Percentiles rank a stretch among this genome's conserved stretches.
These are phyloP conservation scores for Cotesia glomerata DNA, from an alignment of 1,140 invertebrate genomes.

Conservation along the genomic window DNA sequence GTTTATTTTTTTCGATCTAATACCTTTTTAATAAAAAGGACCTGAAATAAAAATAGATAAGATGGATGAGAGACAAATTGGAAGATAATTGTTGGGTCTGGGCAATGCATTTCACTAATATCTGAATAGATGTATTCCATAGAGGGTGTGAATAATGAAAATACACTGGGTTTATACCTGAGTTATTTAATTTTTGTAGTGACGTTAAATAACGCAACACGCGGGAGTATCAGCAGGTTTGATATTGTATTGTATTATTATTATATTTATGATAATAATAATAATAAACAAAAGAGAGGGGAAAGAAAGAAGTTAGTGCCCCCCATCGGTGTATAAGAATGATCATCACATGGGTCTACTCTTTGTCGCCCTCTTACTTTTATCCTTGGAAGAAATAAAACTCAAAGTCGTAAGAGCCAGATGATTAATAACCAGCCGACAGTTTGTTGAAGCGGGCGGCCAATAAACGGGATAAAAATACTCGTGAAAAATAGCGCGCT, in stretches of 20 bases:
- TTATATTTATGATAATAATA: conserved; percentile 1
- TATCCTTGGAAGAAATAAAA: conserved; percentile 60
- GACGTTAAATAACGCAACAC: neutral
- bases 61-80: conserved; percentile 13
- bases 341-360: neutral
- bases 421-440: conserved; percentile 65
- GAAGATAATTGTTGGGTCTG: neutral
- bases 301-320: neutral
- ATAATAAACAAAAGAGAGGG: conserved; percentile 19
- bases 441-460: conserved; percentile 62
- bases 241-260: neutral
- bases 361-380: conserved; percentile 31
- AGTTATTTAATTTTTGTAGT: too few species aligned
- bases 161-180: neutral
- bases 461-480: conserved; percentile 66
- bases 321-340: neutral
- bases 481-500: conserved; percentile 65
- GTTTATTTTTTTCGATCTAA: too few species aligned
- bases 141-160: neutral
- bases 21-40: neutral
- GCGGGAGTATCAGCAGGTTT: too few species aligned
- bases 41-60: neutral
- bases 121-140: neutral
- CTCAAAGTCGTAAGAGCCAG: conserved; percentile 53
- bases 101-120: neutral